Conservation (phyloP, 2,888 invertebrate species). For the Coleophora flavipennella region DNA sequence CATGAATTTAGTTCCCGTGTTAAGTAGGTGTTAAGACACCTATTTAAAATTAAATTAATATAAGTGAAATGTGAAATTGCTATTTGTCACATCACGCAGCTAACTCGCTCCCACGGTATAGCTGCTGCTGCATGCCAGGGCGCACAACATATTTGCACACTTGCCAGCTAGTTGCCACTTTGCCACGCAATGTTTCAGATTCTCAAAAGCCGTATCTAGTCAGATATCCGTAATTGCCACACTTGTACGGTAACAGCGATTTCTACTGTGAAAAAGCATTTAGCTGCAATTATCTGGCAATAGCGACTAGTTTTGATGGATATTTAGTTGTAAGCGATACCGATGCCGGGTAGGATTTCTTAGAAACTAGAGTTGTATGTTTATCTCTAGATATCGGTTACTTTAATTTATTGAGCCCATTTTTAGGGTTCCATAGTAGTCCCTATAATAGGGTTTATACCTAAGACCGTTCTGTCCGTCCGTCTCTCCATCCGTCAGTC, state of each 20-base stretch:
- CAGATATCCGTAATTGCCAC: constrained; percentile 38
- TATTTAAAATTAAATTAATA: too few relatives aligned
- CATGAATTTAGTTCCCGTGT: too few relatives aligned
- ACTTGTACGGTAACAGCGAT: constrained; percentile 23
- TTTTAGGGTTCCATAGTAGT: too few relatives aligned
- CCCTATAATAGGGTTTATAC: too few relatives aligned
- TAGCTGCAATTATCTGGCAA: constrained; percentile 1
- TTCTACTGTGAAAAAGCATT: constrained; percentile 17
- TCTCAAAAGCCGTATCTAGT: constrained; percentile 24
- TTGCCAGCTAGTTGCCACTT: background rate
- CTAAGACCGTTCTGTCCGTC: too few relatives aligned
- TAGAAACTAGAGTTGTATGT: background rate
- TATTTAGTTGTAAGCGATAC: constrained; percentile 5
- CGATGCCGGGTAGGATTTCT: background rate
- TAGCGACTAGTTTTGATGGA: constrained; percentile 19
- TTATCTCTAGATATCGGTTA: too few relatives aligned
- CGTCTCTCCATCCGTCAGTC: too few relatives aligned
- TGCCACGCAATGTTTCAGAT: constrained; percentile 16
- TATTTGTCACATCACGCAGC: background rate
- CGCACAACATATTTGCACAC: constrained; percentile 1
- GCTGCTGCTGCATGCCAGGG: too few relatives aligned
- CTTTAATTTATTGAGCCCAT: too few relatives aligned
- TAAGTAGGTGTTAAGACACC: too few relatives aligned
- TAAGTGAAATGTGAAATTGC: too few relatives aligned
- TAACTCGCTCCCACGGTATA: constrained; percentile 1